A percentile compares a stretch with the other conserved stretches of the same genome.
phyloP scores from a whole-genome alignment of 2,888 invertebrate species.

The Sipha maydis region DNA sequence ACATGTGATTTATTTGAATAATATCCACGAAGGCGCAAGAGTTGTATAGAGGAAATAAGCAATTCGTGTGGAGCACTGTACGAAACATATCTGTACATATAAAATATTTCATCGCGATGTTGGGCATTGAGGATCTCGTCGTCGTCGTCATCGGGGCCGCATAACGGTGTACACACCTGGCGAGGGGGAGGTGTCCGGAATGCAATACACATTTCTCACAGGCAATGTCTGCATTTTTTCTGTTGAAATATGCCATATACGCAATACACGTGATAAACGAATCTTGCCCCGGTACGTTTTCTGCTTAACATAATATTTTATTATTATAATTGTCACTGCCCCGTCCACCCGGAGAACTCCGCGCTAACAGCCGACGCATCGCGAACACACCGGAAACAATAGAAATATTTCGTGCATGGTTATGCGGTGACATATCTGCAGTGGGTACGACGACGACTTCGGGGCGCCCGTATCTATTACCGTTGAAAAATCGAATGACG shows the following conservation, averaged over 20 bases:
- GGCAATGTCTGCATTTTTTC: conserved; percentile 15
- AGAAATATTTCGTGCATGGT: no score
- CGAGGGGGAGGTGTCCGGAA: not conserved
- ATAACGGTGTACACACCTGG: not conserved
- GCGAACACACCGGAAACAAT: no score
- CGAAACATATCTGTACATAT: conserved; percentile 18
- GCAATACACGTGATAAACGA: not conserved
- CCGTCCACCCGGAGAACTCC: not conserved
- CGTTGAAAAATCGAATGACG: no score
- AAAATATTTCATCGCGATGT: not conserved
- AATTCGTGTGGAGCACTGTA: not conserved
- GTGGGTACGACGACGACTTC: no score
- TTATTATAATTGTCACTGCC: not conserved
- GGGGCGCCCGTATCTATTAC: no score
- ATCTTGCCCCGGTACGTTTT: not conserved
- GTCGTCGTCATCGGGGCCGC: not conserved
- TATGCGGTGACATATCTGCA: no score
- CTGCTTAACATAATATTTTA: not conserved
- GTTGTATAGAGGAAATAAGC: not conserved
- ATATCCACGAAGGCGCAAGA: not conserved
- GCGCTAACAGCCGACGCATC: no score
- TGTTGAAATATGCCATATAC: not conserved
- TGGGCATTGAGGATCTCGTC: no score
- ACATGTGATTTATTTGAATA: not conserved
- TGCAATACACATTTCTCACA: not conserved